A percentile compares a stretch with the other conserved stretches of the same genome.
Evolutionary conservation across 2,113 vertebrate genomes (phyloP).

Genomic region (Cinclus mexicanus): DNA sequence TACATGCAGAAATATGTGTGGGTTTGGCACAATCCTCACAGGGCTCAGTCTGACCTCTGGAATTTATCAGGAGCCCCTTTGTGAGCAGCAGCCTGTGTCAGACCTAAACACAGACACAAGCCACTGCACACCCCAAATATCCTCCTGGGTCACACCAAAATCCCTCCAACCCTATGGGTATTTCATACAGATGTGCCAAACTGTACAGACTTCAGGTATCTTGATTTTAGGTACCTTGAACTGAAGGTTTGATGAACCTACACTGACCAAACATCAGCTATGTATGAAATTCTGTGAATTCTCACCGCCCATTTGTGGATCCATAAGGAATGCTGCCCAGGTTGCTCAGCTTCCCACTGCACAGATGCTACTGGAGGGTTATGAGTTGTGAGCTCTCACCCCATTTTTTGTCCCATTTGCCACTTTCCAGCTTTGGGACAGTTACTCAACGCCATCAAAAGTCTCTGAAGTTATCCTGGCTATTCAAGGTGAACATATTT

Average conservation of each 20-base stretch:
- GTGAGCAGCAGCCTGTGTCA: neutral
- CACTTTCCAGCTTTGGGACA: neutral
- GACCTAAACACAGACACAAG: neutral
- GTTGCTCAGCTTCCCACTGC: neutral
- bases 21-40: neutral
- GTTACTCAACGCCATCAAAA: neutral
- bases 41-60: neutral
- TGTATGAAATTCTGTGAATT: neutral
- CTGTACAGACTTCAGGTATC: rapidly evolving
- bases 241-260: neutral
- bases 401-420: neutral
- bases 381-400: rapidly evolving
- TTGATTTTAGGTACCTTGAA: neutral
- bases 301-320: rapidly evolving
- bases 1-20: neutral
- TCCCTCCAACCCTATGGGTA: neutral
- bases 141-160: neutral
- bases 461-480: neutral
- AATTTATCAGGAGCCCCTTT: neutral
- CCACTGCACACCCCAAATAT: neutral
- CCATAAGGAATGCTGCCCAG: neutral
- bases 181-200: neutral
- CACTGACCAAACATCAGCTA: neutral
- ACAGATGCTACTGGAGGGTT: neutral
- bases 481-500: neutral